Evolutionary conservation across 1,140 invertebrate species (phyloP), one percentile per base, ranked within the genome.

Genomic region (Temnothorax nylanderi): DNA sequence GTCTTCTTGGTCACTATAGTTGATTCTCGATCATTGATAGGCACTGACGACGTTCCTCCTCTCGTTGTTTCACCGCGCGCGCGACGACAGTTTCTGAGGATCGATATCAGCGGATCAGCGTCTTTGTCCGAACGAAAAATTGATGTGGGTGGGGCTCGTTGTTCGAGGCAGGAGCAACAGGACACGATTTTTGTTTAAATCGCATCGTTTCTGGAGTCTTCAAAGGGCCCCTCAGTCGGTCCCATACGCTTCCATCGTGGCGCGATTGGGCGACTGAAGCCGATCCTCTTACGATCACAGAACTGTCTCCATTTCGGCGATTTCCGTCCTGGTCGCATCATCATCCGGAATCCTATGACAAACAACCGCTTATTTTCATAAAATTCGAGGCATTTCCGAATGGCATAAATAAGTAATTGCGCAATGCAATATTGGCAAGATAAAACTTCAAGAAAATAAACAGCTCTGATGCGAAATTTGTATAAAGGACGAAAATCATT

Each of bases 301-400:
- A 96, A 98, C 98, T 93, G 98, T 98, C 96, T 98, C 98, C 96
- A 98, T 98, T 96, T 98, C 98, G 92, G 97, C 97, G 88, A 97
- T 97, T 95, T 97, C 97, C 89, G 97, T 97, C 93, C 96, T 96
- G 86, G 95, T 96, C n/a, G 96, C 95, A 88, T 87, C 89, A 8
- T 94, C 93, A 71, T 94, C 93, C 7, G 93, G 90, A 77, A 94
- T 92, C 86, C 94, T 95, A 69, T 2, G 18, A 7, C 37, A 71
- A 41, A 16, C 21, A 86, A 47, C 51, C 3, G 16, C 18, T 89
- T 72, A 85, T 76, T 85, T 44, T 62, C 1, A 32, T 26, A 54
- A 74, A 76, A 84, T 54, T 0, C 5, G n/a, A 34, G 26, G 18
- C 11, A 75, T 60, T n/a, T 82, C 18, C 11, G 2, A 58, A 34